Conservation (phyloP, 2,797 vertebrate species). For the Sebastolobus alascanus region DNA sequence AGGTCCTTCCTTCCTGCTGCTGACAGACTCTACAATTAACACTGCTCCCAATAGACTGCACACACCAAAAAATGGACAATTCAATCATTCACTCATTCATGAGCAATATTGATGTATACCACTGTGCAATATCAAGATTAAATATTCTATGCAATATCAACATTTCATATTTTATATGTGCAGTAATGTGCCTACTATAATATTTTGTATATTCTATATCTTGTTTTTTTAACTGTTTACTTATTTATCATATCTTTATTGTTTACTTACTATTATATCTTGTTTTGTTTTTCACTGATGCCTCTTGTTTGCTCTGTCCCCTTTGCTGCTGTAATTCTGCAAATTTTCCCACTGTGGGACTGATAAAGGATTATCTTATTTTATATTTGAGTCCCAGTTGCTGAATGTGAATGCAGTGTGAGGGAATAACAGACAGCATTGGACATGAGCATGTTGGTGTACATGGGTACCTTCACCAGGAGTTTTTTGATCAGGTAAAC, state of each 20-base stretch:
- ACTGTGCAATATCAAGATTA: background rate
- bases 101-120: too few species aligned
- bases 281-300: too few species aligned
- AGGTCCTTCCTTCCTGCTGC: background rate
- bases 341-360: too few species aligned
- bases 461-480: background rate
- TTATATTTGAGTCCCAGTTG: background rate
- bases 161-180: background rate
- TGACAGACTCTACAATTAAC: background rate
- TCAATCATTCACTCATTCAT: background rate
- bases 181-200: too few species aligned
- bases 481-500: background rate
- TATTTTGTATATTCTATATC: too few species aligned
- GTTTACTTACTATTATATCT: background rate
- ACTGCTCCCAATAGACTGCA: background rate
- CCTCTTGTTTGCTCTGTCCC: too few species aligned
- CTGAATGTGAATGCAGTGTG: background rate
- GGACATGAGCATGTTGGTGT: slow-evolving; percentile 1
- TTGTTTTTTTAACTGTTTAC: too few species aligned
- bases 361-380: too few species aligned
- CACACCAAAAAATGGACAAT: background rate
- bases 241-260: background rate
- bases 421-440: background rate
- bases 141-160: too few species aligned
- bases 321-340: too few species aligned